These are phyloP conservation scores for Lagria hirta DNA, from an alignment of 2,888 invertebrate genomes.

Conservation along the genomic window DNA sequence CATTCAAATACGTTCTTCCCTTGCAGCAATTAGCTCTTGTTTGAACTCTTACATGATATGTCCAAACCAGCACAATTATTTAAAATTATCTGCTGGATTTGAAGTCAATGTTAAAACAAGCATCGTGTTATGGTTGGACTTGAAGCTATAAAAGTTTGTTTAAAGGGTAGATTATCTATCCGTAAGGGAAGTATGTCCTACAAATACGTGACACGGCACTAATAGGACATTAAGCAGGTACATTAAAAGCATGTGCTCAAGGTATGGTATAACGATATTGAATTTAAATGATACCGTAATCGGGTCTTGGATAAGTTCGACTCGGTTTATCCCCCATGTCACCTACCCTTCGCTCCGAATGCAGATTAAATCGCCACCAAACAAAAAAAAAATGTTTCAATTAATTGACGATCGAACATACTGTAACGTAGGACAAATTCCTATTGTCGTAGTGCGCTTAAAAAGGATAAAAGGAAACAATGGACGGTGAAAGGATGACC, in stretches of 20 bases:
- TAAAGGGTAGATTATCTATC: constrained; percentile 18
- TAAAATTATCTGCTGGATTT: constrained; percentile 20
- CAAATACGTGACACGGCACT: constrained; percentile 33
- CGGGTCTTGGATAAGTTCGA: constrained; percentile 6
- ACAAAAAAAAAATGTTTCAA: no score
- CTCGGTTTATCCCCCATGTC: constrained; percentile 5
- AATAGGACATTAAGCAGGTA: constrained; percentile 33
- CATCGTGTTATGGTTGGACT: constrained; percentile 1
- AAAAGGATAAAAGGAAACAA: no score
- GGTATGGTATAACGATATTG: constrained; percentile 27
- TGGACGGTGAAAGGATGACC: constrained; percentile 8
- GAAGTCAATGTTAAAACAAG: constrained; percentile 13
- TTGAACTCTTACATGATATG: no score
- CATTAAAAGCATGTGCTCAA: constrained; percentile 33
- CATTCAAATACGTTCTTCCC: no score
- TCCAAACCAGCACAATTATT: constrained; percentile 16
- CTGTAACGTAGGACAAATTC: not conserved
- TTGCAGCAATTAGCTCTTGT: no score
- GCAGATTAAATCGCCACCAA: constrained; percentile 12
- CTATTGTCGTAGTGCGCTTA: no score
- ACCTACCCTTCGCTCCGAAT: constrained; percentile 9
- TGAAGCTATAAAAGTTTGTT: constrained; percentile 21
- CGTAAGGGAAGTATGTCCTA: constrained; percentile 21
- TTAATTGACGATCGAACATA: no score
- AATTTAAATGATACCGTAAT: constrained; percentile 28